phyloP scores from a whole-genome alignment of 35 echinoderm and acorn worm species.

The Stichopus chloronotus region DNA sequence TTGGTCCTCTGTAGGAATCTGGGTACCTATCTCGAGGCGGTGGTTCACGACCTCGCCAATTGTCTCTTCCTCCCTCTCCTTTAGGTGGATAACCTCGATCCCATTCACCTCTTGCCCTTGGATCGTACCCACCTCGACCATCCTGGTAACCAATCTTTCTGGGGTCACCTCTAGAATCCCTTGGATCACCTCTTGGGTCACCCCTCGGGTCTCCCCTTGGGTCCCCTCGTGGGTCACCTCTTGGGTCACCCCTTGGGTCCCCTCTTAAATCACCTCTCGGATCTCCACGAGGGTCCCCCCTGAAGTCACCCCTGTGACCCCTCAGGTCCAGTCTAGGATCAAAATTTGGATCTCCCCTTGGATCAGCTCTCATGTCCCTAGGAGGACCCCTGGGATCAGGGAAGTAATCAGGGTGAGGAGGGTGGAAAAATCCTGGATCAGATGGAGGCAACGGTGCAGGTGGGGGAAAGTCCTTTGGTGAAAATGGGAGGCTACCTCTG shows the following conservation, averaged over 20 bases:
- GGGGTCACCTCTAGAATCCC: slow-evolving; percentile 32
- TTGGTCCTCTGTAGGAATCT: slow-evolving; percentile 28
- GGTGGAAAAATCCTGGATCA: slow-evolving; percentile 4
- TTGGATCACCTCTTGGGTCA: slow-evolving; percentile 38
- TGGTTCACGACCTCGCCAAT: slow-evolving; percentile 24
- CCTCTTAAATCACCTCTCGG: slow-evolving; percentile 29
- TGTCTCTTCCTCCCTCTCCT: slow-evolving; percentile 35
- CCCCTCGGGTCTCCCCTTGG: not conserved
- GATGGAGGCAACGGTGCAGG: not conserved
- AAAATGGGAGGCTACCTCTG: not conserved
- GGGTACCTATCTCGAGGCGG: slow-evolving; percentile 27
- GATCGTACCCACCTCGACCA: slow-evolving; percentile 9
- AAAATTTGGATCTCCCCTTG: slow-evolving; percentile 39
- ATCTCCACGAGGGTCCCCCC: slow-evolving; percentile 3
- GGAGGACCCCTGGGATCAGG: slow-evolving; percentile 8
- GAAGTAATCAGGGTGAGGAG: not conserved
- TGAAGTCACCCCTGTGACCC: slow-evolving; percentile 15
- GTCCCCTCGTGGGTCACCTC: not conserved
- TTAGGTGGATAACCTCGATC: slow-evolving; percentile 46
- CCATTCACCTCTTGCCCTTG: slow-evolving; percentile 29
- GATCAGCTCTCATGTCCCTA: slow-evolving; percentile 42
- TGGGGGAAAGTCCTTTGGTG: slow-evolving; percentile 41
- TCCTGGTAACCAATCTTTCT: slow-evolving; percentile 31
- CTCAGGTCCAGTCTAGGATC: slow-evolving; percentile 40
- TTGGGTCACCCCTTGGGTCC: slow-evolving; percentile 33